Evolutionary conservation across 2,113 vertebrate genomes (phyloP).

Genomic region (Notechis scutatus): DNA sequence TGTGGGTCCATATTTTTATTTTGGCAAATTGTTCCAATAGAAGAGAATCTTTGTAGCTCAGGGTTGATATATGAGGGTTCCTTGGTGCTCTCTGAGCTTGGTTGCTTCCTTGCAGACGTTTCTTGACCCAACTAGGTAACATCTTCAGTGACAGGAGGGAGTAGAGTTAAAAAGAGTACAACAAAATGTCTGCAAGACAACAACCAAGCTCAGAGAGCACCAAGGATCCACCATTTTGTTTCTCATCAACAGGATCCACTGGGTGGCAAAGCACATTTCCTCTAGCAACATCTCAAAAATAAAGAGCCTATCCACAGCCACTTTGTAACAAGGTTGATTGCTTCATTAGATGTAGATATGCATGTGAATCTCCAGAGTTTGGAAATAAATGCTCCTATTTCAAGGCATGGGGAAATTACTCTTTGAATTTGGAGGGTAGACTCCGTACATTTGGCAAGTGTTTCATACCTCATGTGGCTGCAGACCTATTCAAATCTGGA

Average conservation of each 20-base stretch:
- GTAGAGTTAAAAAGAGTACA: neutral
- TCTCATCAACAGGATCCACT: constrained; percentile 12
- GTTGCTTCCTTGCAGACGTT: neutral
- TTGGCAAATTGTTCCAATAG: constrained; percentile 2
- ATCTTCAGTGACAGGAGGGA: neutral
- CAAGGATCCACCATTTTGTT: neutral
- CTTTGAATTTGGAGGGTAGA: constrained; percentile 5
- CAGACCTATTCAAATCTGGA: neutral
- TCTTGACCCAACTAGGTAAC: neutral
- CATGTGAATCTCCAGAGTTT: constrained; percentile 32
- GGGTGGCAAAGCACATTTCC: constrained; percentile 29
- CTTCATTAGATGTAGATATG: constrained; percentile 31
- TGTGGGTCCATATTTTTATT: constrained; percentile 1
- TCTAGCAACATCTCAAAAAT: constrained; percentile 44
- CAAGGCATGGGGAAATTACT: constrained; percentile 1
- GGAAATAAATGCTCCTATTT: constrained; percentile 12
- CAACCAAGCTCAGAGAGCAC: neutral
- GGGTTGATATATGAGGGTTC: neutral
- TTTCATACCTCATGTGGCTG: constrained; percentile 20
- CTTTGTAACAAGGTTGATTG: constrained; percentile 21
- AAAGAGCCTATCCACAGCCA: constrained; percentile 39
- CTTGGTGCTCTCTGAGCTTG: neutral
- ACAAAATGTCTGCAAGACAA: neutral
- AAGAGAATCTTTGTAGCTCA: neutral
- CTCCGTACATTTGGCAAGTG: constrained; percentile 4